Base-by-base conservation (phyloP, 1,140 invertebrate species). In the Aphaenogaster rudis region DNA sequence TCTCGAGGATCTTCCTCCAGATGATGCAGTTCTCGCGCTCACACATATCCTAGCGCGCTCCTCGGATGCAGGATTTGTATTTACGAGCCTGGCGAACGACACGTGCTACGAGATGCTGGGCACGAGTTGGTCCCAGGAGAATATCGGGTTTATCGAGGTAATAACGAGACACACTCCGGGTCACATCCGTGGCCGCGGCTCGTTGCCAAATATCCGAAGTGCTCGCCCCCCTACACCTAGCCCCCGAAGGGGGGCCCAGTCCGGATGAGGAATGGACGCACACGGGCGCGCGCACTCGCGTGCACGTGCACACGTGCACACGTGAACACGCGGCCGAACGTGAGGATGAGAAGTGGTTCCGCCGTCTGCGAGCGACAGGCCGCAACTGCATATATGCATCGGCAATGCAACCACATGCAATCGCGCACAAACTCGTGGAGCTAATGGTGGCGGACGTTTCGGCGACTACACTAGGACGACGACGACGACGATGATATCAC, bases 141-240 rank as follows among this genome's bases (percentile, higher is more conserved):
- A 88, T 59, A 67, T 81, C 54, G 17, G 36, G 76, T 78, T 72
- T 54, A 79, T 64, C 50, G 74, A 72, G 50, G 61, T 88, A 90
- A 82, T 85, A 74, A 72, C 42, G 45, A 72, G 33, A 15, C 28
- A 72, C n/a, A 50, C 64, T 28, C 9, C 15, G 50, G 80, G 45
- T 77, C 59, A 59, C 67, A 67, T 79, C 48, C 69, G 61, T 79
- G 50, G 72, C 78, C 61, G 48, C 72, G 66, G 76, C 76, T 78
- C 81, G 90, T 87, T 86, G 64, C 88, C 88, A 90, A 88, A 88
- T 77, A 85, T 86, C 80, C 79, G 36, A 66, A 89, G 89, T 90
- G 90, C 86, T 42, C 36, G 36, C 17, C 72, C 67, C 13, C 66
- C 61, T 78, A 57, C 87, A 8, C 33, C 52, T 45, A 28, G 28